Evolutionary conservation across 2,797 vertebrate species (phyloP).

Genomic region (Enteromius unitaeniatus): DNA sequence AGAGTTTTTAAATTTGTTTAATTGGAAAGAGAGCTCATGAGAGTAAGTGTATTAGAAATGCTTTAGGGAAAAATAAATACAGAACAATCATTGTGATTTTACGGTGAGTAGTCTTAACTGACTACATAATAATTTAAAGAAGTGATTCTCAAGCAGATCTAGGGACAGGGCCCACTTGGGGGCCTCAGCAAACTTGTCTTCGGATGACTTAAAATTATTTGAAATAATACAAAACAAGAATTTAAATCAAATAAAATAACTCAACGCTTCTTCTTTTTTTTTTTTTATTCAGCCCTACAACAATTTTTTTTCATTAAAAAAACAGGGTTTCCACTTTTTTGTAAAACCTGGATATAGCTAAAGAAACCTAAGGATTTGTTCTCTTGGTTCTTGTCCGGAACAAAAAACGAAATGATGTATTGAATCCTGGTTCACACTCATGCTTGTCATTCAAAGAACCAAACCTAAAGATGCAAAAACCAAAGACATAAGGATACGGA

Average conservation of each 20-base stretch:
- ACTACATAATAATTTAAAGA: neutral
- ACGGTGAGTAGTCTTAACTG: neutral
- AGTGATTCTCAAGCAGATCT: neutral
- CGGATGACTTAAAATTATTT: neutral
- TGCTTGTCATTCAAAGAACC: neutral
- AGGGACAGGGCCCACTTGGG: neutral
- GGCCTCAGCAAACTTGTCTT: neutral
- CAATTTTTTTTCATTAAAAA: neutral
- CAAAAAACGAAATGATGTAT: neutral
- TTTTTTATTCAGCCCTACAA: neutral
- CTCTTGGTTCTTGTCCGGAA: neutral
- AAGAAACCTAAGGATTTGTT: neutral
- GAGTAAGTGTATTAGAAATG: neutral
- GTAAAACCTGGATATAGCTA: neutral
- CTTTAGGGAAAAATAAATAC: neutral
- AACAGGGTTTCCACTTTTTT: neutral
- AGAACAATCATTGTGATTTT: neutral
- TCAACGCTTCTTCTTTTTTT: too few relatives aligned
- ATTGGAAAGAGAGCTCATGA: conserved; percentile 13
- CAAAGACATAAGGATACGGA: neutral
- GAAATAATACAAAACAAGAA: neutral
- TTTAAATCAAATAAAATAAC: neutral
- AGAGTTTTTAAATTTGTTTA: conserved; percentile 14
- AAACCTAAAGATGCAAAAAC: neutral
- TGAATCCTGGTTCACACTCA: neutral